A percentile compares a stretch with the other conserved stretches of the same genome.
These are phyloP conservation scores for Pleuronectes platessa DNA, from an alignment of 2,113 vertebrate genomes.

Conservation along the genomic window DNA sequence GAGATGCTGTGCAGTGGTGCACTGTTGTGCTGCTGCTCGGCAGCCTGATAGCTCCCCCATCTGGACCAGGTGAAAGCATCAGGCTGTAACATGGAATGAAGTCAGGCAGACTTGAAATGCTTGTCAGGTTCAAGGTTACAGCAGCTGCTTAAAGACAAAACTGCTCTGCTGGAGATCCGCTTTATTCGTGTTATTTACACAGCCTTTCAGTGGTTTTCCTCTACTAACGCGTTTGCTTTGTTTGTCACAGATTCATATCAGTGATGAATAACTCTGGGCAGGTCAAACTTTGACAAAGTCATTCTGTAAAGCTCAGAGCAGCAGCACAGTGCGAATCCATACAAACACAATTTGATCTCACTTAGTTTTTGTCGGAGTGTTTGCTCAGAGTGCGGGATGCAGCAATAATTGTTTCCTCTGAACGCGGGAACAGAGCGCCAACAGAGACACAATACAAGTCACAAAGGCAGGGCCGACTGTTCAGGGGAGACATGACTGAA, in stretches of 20 bases:
- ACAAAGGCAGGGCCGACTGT: conserved; percentile 50
- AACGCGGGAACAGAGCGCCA: conserved; percentile 49
- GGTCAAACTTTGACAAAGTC: conserved; percentile 21
- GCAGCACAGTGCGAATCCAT: conserved; percentile 34
- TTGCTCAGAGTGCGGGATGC: conserved; percentile 28
- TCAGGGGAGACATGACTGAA: conserved; percentile 58
- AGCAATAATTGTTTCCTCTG: conserved; percentile 60
- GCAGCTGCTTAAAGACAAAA: neutral
- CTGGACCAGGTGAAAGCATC: conserved; percentile 49
- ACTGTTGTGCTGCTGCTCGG: neutral
- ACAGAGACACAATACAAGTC: conserved; percentile 52
- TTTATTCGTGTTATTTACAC: neutral
- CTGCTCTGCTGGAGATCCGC: conserved; percentile 16
- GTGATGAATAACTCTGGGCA: conserved; percentile 1
- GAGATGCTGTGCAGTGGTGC: conserved; percentile 15
- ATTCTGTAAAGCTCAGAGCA: conserved; percentile 22
- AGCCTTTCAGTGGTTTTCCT: conserved; percentile 5
- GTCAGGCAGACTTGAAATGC: conserved; percentile 16
- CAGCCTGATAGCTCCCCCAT: conserved; percentile 73
- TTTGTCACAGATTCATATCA: conserved; percentile 9
- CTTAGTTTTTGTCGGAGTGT: conserved; percentile 21
- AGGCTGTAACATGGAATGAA: neutral
- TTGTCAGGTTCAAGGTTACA: conserved; percentile 40
- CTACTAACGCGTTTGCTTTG: conserved; percentile 3
- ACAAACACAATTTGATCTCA: conserved; percentile 48